Base-by-base conservation (phyloP, 2,113 vertebrate genomes). In the Kryptolebias marmoratus region DNA sequence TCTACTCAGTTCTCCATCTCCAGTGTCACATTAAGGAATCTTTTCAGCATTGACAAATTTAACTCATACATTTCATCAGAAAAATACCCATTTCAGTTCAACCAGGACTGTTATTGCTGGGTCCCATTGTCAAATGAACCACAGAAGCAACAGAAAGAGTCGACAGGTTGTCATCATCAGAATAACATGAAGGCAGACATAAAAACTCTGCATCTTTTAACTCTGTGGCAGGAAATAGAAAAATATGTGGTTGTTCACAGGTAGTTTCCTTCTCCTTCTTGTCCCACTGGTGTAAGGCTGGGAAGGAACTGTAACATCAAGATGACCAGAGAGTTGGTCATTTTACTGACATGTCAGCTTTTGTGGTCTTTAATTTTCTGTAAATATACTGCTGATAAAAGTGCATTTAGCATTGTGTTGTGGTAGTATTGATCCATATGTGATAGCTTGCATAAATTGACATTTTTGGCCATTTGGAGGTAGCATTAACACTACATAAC, bases 21-120 rank as follows among this genome's bases (percentile, higher is more conserved):
- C 39, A 63, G 53, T 31, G 56, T 72, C 71, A 75, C 45, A 5
- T 36, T 42, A 57, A 69, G 12, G 14, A 28, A 27, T 27, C 44
- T 44, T 42, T 42, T 60, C 45, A 64, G 57, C 72, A 66, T 66
- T 56, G 14, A 58, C 15, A 68, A 64, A 58, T 55, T 27, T 49
- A 50, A 54, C 67, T 68, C 52, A 50, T 57, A 52, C 15, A 69
- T 71, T 66, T 70, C 22, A 66, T 72, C 52, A 66, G 50, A 57
- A 73, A 36, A 64, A 39, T 11, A 15, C 18, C 27, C 14, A n/a
- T 58, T 60, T 65, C 18, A 44, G 39, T 47, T 16, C 13, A 56
- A 76, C 68, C 12, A n/a, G 31, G 14, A 70, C 13, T 2, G 9
- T 63, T 54, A 69, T 11, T 30, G 58, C 11, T 8, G 8, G 32